phyloP scores from a whole-genome alignment of 2,113 vertebrate genomes.

The Sardina pilchardus region DNA sequence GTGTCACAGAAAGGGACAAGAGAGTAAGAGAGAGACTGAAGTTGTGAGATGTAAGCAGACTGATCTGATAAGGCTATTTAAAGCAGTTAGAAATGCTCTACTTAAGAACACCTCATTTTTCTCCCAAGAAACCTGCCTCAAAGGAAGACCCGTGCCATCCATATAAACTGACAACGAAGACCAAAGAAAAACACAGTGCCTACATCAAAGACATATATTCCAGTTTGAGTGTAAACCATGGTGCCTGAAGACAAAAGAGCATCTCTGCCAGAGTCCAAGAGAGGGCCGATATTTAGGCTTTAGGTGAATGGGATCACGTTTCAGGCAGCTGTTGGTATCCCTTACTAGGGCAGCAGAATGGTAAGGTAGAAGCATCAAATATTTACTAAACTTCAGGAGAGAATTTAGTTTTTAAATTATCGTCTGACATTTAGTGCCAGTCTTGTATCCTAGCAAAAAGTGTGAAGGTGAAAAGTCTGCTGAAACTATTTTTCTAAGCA shows the following conservation, averaged over 20 bases:
- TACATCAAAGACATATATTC: background rate
- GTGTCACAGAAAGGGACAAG: background rate
- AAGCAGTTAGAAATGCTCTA: slow-evolving; percentile 46
- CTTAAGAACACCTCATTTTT: slow-evolving; percentile 45
- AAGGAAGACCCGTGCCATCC: slow-evolving; percentile 42
- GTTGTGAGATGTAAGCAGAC: slow-evolving; percentile 13
- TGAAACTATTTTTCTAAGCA: background rate
- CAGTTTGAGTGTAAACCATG: background rate
- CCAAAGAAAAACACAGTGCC: slow-evolving; percentile 20
- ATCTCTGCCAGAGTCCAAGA: background rate
- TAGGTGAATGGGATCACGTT: slow-evolving; percentile 5
- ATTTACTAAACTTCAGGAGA: slow-evolving; percentile 46
- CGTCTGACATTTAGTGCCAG: background rate
- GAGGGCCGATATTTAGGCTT: background rate
- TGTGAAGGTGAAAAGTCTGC: background rate
- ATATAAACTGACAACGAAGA: slow-evolving; percentile 22
- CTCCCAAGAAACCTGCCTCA: slow-evolving; percentile 45
- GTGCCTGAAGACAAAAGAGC: background rate
- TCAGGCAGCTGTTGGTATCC: slow-evolving; percentile 12
- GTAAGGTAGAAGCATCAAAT: slow-evolving; percentile 44
- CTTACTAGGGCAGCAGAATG: slow-evolving; percentile 48
- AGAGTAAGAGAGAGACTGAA: background rate
- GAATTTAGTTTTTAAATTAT: background rate
- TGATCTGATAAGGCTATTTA: slow-evolving; percentile 50
- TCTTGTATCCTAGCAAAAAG: background rate